A percentile compares a stretch with the other conserved stretches of the same genome.
Evolutionary conservation across 2,797 vertebrate species (phyloP).

Genomic region (Tapera naevia): DNA sequence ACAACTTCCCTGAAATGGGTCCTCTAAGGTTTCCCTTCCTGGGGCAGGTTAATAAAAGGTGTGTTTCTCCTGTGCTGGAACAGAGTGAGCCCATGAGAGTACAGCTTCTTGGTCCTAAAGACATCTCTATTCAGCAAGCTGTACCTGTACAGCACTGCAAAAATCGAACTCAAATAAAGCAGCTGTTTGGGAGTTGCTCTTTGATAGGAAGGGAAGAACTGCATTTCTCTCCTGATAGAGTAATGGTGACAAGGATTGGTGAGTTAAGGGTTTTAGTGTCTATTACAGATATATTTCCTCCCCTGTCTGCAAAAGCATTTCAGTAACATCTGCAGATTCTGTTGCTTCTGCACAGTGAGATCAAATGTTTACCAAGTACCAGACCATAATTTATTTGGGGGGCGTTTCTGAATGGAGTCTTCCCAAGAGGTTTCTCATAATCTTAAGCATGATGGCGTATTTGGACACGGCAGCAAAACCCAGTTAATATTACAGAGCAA

Average conservation of each 20-base stretch:
- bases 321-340: not conserved
- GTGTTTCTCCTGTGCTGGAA: fast-evolving
- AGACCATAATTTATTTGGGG: not conserved
- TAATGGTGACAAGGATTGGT: not conserved
- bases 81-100: not conserved
- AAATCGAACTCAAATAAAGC: not conserved
- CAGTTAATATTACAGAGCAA: not conserved
- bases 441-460: not conserved
- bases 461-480: not conserved
- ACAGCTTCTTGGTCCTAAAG: not conserved
- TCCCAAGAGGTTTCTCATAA: not conserved
- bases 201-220: not conserved
- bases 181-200: not conserved
- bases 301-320: not conserved
- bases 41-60: not conserved
- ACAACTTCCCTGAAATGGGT: not conserved
- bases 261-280: not conserved
- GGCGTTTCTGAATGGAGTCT: not conserved
- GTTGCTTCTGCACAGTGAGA: not conserved
- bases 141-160: not conserved
- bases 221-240: not conserved
- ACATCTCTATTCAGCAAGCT: not conserved
- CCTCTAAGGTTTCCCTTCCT: not conserved
- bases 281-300: not conserved
- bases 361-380: not conserved